Base-by-base conservation (phyloP, 2,113 vertebrate genomes). In the Tursiops truncatus region DNA sequence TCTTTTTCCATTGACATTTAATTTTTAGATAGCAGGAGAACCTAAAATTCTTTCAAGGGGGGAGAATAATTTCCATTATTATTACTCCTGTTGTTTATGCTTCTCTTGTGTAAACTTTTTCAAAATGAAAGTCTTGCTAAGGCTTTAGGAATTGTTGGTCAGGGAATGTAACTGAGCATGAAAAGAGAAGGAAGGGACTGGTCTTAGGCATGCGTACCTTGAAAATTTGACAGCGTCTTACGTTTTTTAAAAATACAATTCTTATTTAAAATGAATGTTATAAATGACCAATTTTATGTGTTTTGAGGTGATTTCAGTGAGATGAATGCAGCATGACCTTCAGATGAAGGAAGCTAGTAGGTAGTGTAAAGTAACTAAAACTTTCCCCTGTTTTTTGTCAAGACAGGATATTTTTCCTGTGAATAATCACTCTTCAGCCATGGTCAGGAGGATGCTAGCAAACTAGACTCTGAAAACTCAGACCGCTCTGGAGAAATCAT, bases 401-500 rank as follows among this genome's bases (percentile, higher is more conserved):
- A 93, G 44, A 15, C 3, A 50, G 36, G 2, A 68, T 63, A 71
- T 77, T 38, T 95, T 96, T 74, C 81, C 56, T 21, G 15, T 58
- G 77, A 79, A 89, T 97, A 95, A 91, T 88, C 50, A 79, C 23
- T 84, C 31, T 65, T 89, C 62, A 82, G 60, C 20, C n/a, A 36
- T 53, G 38, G n/a, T 95, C 25, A 76, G 79, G 53, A 95, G 80
- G 47, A 71, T 50, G 31, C 65, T 93, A 38, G 77, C 36, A 96
- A 76, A 92, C 14, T 90, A 95, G 50, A 93, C 5, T 73, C 38
- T 13, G 41, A 89, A 89, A 93, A 68, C 44, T 81, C 67, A 94
- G 79, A 94, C 80, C 33, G 15, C 41, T 68, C 70, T 97, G 96
- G 83, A 94, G 83, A 95, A 98, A 67, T 92, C 96, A 96, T 97